Percentiles rank a stretch among this genome's conserved stretches.
phyloP scores from a whole-genome alignment of 2,113 vertebrate species.

The Tenebrosternarchus preto region DNA sequence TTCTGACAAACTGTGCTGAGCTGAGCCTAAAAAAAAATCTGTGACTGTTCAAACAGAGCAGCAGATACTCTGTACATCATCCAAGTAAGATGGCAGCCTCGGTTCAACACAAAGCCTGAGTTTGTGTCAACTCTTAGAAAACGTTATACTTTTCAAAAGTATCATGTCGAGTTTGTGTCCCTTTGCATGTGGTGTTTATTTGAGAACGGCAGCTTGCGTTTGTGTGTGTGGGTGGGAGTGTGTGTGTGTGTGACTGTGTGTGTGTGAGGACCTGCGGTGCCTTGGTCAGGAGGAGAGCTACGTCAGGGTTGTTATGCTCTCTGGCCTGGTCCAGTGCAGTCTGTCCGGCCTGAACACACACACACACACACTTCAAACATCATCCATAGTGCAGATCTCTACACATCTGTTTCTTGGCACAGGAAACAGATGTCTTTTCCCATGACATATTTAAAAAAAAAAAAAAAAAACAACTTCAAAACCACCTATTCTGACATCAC shows the following conservation, averaged over 20 bases:
- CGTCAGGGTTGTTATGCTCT: conserved; percentile 88
- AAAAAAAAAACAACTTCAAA: no score
- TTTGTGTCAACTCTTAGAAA: no score
- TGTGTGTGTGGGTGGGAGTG: neutral
- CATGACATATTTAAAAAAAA: neutral
- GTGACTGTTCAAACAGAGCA: no score
- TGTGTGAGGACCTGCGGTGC: conserved; percentile 84
- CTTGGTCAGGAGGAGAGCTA: conserved; percentile 91
- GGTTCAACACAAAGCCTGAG: neutral
- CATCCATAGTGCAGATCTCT: conserved; percentile 6
- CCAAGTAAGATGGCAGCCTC: neutral
- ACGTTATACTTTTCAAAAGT: no score
- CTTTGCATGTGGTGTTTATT: neutral
- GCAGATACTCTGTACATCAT: no score
- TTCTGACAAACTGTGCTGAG: neutral
- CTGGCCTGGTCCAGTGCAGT: conserved; percentile 90
- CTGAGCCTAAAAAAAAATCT: neutral
- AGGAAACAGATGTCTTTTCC: neutral
- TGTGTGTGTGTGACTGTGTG: conserved; percentile 1
- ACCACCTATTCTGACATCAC: no score
- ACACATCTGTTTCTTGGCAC: neutral
- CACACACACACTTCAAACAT: neutral
- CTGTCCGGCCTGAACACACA: conserved; percentile 73
- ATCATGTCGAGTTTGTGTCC: no score
- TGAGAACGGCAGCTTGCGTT: no score